Base-by-base conservation (phyloP, 2,888 invertebrate species). In the Epistrophe eligans region DNA sequence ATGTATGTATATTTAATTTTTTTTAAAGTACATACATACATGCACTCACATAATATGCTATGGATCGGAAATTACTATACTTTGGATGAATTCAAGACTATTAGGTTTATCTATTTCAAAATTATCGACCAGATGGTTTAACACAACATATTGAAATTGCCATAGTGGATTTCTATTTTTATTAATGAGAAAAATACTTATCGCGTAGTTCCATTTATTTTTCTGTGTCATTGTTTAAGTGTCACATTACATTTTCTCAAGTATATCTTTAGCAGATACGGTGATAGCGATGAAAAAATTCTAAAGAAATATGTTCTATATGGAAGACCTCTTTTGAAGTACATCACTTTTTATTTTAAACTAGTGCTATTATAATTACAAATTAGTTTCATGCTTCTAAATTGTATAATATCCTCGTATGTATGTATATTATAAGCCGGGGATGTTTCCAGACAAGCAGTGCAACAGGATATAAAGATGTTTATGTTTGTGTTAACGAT, bases 381-480 rank as follows among this genome's bases (percentile, higher is more conserved):
- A 62, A 43, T 43, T 28, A 62, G 24, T 19, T 40, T 15, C 9
- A 35, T 60, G 19, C 0, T 3, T 60, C 8, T 19, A 38, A 4
- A 13, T 35, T 60, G 3, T 13, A 13, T n/a, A 58, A 10, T 35
- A n/a, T n/a, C n/a, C n/a, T n/a, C n/a, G n/a, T n/a, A n/a, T n/a
- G n/a, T n/a, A n/a, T 3, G 15, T 43, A 6, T 0, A 43, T 15
- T 40, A 13, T 43, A 4, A 15, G n/a, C 6, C 2, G 15, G 15
- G 45, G 17, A 17, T 28, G 57, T 57, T 38, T 60, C 17, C 3
- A 60, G 38, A 40, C 17, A 58, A 28, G 8, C 38, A 35, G 38
- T 19, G 13, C 15, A 60, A 90, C 91, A 91, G 91, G 91, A 91
- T 84, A 79, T 76, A 9, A 48, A 2, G 17, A 48, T 48, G 48